Base-by-base conservation (phyloP, 2,888 invertebrate species). In the Hirtodrosophila trivittata region DNA sequence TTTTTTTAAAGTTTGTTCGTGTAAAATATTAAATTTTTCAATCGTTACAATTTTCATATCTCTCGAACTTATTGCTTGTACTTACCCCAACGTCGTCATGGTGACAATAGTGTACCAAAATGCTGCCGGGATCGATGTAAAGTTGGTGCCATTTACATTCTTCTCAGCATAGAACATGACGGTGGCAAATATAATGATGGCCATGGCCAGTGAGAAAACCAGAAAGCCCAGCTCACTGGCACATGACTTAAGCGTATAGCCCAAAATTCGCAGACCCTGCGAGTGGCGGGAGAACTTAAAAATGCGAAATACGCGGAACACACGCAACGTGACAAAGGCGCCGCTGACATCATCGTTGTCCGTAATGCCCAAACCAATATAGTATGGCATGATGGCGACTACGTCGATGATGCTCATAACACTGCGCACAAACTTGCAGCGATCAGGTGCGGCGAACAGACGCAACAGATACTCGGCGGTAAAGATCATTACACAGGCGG, bases 51-150 rank as follows among this genome's bases (percentile, higher is more conserved):
- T n/a, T n/a, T n/a, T n/a, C n/a, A n/a, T n/a, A n/a, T n/a, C n/a
- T n/a, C n/a, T n/a, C n/a, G n/a, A n/a, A n/a, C n/a, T n/a, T n/a
- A n/a, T n/a, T n/a, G n/a, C n/a, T 9, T n/a, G 30, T 43, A 95
- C 97, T 96, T 92, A 99, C 98, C 99, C 98, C 75, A 99, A 92
- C 45, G 99, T 99, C 64, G 99, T 99, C 98, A 99, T 99, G 80
- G 99, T 99, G 89, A 99, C 99, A 89, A 99, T 99, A 89, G 99
- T 99, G 93, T 99, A 99, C 99, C 99, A 99, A 92, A 99, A 99
- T 80, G 99, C 98, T 54, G 98, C 98, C 62, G 99, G 99, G 92
- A 99, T 99, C 91, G 98, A 98, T 70, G 98, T 99, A 93, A 99
- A 99, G 91, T 97, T 97, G 54, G 99, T 99, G 86, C 96, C 95